phyloP scores from a whole-genome alignment of 2,797 vertebrate species.

The Sebastes taczanowskii region DNA sequence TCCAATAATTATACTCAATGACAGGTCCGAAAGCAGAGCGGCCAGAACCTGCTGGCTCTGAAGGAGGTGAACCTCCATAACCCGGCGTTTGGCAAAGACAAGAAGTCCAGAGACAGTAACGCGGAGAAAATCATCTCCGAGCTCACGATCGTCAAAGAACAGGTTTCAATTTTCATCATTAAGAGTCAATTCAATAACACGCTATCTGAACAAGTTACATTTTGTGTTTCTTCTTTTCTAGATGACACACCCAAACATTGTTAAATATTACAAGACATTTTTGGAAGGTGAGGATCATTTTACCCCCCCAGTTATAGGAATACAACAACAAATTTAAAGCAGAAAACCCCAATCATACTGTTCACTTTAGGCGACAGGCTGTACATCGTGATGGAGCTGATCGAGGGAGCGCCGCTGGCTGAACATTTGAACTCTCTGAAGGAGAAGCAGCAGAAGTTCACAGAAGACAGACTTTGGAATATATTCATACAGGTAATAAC shows the following conservation, averaged over 20 bases:
- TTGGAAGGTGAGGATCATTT: conserved; percentile 86
- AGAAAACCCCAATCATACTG: fast-evolving
- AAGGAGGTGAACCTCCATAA: conserved; percentile 94
- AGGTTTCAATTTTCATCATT: conserved; percentile 69
- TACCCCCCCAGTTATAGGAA: fast-evolving
- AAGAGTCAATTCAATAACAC: not conserved
- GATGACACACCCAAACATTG: conserved; percentile 92
- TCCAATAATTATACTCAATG: not conserved
- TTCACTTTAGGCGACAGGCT: conserved; percentile 83
- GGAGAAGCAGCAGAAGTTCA: conserved; percentile 88
- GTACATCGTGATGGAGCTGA: conserved; percentile 93
- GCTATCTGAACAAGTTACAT: not conserved
- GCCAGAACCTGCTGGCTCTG: conserved; percentile 90
- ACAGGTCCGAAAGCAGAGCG: conserved; percentile 88
- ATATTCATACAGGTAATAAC: conserved; percentile 90
- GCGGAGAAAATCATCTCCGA: conserved; percentile 91
- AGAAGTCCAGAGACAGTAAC: conserved; percentile 88
- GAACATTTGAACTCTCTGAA: conserved; percentile 90
- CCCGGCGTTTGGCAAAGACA: conserved; percentile 92
- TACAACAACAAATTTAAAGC: not conserved
- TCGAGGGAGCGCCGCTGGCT: conserved; percentile 87
- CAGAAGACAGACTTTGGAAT: conserved; percentile 90
- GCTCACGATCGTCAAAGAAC: conserved; percentile 91
- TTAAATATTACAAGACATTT: conserved; percentile 93
- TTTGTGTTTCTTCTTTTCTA: conserved; percentile 63